Base-by-base conservation (phyloP, 2,888 invertebrate genomes). In the Lycaena phlaeas region DNA sequence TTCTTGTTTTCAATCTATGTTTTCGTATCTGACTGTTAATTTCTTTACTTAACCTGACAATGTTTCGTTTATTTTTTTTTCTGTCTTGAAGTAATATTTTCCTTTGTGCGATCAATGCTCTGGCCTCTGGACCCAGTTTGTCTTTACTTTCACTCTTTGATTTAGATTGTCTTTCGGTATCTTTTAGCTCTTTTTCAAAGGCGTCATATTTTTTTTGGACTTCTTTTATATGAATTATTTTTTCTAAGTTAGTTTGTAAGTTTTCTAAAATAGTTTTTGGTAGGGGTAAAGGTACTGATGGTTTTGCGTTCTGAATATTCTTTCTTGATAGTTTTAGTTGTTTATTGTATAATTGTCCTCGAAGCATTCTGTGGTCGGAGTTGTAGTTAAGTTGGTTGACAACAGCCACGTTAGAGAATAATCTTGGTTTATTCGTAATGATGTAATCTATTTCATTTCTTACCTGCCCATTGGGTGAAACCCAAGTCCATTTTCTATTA, bases 361-460 rank as follows among this genome's bases (percentile, higher is more conserved):
- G 14, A 9, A 40, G 40, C 15, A 34, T 12, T 22, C 41, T 36
- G 15, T 38, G 34, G 27, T 36, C 39, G 6, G 36, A 22, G 34
- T 15, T 15, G 11, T 36, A 43, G 34, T 42, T 38, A 39, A 42
- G 38, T 5, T 22, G 40, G 14, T 37, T 43, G 2, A 43, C 37
- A 17, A 36, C 34, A 27, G 37, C 37, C 5, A 43, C 28, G 10
- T 43, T 43, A 17, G 36, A 15, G 29, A 43, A 39, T 6, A 43
- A 34, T 17, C 28, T 30, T 36, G 43, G 37, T 34, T 44, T 31
- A 40, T 53, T 48, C 34, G 42, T 45, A 42, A 31, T 48, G 38
- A 50, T 48, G 12, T 37, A 51, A 27, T 53, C 50, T 40, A 51
- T 52, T 14, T 52, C 47, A 27, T 50, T 51, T 45, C 36, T 46